These are phyloP conservation scores for Melanostoma scalare DNA, from an alignment of 2,888 invertebrate species.

Conservation along the genomic window DNA sequence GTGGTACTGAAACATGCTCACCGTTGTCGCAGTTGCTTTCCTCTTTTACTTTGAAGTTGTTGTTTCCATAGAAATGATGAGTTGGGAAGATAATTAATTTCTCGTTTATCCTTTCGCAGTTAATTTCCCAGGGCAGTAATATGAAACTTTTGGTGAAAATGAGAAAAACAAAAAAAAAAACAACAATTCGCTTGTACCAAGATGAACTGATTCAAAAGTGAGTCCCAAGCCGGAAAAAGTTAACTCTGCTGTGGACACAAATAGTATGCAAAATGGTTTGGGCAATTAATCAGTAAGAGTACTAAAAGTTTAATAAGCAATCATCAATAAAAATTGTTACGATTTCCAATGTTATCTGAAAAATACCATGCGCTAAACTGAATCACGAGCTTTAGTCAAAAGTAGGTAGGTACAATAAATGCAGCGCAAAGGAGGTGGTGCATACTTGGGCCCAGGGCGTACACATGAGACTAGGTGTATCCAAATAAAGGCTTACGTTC, in stretches of 20 bases:
- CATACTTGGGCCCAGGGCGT: no score
- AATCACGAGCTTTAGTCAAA: no score
- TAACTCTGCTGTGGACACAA: constrained; percentile 6
- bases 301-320: no score
- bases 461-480: no score
- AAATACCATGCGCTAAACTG: no score
- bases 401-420: no score
- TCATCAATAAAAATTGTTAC: no score
- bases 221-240: constrained; percentile 27
- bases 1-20: constrained; percentile 43
- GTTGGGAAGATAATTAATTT: constrained; percentile 70
- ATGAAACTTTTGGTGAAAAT: constrained; percentile 39
- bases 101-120: constrained; percentile 70
- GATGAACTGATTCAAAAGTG: constrained; percentile 5
- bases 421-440: no score
- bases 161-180: not conserved
- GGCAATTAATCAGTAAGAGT: no score
- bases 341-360: no score
- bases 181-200: constrained; percentile 19
- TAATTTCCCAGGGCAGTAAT: constrained; percentile 71
- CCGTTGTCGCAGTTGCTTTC: constrained; percentile 29
- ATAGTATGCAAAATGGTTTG: constrained; percentile 15
- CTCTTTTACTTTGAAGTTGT: constrained; percentile 19
- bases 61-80: constrained; percentile 64
- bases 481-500: no score